phyloP scores from a whole-genome alignment of 2,888 invertebrate species.

The Xylota segnis region DNA sequence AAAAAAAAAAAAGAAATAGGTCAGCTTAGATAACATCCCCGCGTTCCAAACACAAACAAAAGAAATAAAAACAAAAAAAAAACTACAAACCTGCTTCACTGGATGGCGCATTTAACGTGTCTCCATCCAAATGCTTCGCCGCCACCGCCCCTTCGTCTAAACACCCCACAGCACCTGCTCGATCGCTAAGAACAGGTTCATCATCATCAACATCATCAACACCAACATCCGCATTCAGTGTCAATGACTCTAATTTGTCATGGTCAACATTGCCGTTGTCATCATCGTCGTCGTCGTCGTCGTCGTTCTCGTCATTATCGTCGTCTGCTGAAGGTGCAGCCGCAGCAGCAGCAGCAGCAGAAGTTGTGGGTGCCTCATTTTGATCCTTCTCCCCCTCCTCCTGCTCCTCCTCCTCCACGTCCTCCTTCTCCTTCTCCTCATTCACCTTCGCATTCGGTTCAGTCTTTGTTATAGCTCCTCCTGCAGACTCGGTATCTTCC shows the following conservation, averaged over 20 bases:
- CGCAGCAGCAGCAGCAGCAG: not conserved
- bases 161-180: slow-evolving; percentile 43
- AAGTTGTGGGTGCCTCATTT: not conserved
- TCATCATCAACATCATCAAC: slow-evolving; percentile 63
- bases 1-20: slow-evolving; percentile 8
- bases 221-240: slow-evolving; percentile 76
- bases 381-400: no score
- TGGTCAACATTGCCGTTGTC: slow-evolving; percentile 62
- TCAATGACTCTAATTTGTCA: slow-evolving; percentile 76
- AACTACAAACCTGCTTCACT: slow-evolving; percentile 58
- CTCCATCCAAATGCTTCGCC: slow-evolving; percentile 40
- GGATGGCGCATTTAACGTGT: slow-evolving; percentile 55
- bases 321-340: slow-evolving; percentile 42
- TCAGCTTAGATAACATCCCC: slow-evolving; percentile 19
- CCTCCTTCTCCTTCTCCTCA: not conserved
- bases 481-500: slow-evolving; percentile 54
- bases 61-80: slow-evolving; percentile 5
- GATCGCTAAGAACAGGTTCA: slow-evolving; percentile 71
- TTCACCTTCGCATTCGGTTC: slow-evolving; percentile 35
- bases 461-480: slow-evolving; percentile 44
- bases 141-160: slow-evolving; percentile 29
- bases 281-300: slow-evolving; percentile 30
- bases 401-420: no score
- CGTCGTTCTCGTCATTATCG: slow-evolving; percentile 29
- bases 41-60: slow-evolving; percentile 2